These are phyloP conservation scores for Datnioides undecimradiatus DNA, from an alignment of 2,113 vertebrate genomes.

Conservation along the genomic window DNA sequence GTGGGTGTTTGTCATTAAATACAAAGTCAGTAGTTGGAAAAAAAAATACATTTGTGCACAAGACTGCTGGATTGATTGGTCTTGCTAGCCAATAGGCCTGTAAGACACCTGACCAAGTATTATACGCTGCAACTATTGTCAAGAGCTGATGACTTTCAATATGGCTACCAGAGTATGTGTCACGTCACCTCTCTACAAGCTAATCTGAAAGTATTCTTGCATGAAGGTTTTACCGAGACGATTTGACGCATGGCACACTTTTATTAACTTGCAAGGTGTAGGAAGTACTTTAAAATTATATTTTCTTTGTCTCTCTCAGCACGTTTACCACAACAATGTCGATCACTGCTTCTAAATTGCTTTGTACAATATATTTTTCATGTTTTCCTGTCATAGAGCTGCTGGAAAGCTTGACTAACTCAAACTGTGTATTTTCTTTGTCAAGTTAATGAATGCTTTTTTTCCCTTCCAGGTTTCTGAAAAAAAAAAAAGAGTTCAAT, in stretches of 20 bases:
- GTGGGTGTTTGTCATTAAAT: constrained; percentile 10
- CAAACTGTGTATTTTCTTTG: not conserved
- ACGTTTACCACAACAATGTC: not conserved
- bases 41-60: constrained; percentile 13
- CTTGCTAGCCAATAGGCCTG: not conserved
- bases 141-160: not conserved
- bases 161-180: constrained; percentile 11
- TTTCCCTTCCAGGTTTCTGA: not conserved
- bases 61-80: not conserved
- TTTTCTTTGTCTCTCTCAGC: constrained; percentile 11
- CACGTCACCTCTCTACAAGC: not conserved
- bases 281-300: not conserved
- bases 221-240: not conserved
- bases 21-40: not conserved
- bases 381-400: constrained; percentile 19
- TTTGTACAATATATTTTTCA: constrained; percentile 6
- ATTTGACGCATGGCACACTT: not conserved
- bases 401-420: constrained; percentile 1
- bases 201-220: not conserved
- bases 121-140: not conserved
- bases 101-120: not conserved
- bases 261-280: not conserved
- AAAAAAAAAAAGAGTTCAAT: constrained; percentile 27
- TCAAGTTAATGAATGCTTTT: constrained; percentile 26
- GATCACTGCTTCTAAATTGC: constrained; percentile 22